phyloP scores from a whole-genome alignment of 1,140 invertebrate genomes.

The Choristoneura fumiferana region DNA sequence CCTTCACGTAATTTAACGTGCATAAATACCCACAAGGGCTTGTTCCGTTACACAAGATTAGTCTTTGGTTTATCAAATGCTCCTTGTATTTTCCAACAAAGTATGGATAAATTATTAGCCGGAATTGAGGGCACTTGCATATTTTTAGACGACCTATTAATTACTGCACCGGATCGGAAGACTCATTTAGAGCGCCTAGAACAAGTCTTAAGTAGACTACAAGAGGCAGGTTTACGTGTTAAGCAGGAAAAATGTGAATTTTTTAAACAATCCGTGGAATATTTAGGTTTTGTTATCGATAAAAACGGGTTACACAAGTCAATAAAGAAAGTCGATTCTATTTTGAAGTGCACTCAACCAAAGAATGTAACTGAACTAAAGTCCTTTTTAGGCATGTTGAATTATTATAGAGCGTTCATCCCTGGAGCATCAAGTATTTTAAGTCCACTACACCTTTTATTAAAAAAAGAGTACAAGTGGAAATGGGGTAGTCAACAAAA shows the following conservation, averaged over 20 bases:
- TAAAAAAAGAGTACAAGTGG: too few relatives aligned
- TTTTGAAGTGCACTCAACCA: too few relatives aligned
- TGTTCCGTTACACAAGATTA: conserved; percentile 35
- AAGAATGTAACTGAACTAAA: too few relatives aligned
- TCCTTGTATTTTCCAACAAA: conserved; percentile 35
- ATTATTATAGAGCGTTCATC: too few relatives aligned
- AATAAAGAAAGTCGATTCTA: too few relatives aligned
- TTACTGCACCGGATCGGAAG: conserved; percentile 30
- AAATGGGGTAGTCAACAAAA: too few relatives aligned
- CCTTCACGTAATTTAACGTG: conserved; percentile 31
- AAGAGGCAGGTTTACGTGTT: conserved; percentile 34
- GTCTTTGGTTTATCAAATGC: conserved; percentile 32
- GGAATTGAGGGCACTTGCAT: conserved; percentile 24
- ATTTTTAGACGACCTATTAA: conserved; percentile 47
- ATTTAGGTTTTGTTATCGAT: too few relatives aligned
- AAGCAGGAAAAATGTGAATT: conserved; percentile 51
- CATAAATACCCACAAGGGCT: conserved; percentile 38
- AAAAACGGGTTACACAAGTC: too few relatives aligned
- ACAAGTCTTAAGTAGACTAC: conserved; percentile 34
- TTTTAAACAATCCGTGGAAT: too few relatives aligned
- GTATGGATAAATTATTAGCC: conserved; percentile 36
- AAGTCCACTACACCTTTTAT: too few relatives aligned
- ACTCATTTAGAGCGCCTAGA: conserved; percentile 37
- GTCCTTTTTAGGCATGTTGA: too few relatives aligned
- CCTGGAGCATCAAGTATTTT: too few relatives aligned